Evolutionary conservation across 2,113 vertebrate genomes (phyloP), one percentile per base, ranked within the genome.

Genomic region (Sciurus niger): DNA sequence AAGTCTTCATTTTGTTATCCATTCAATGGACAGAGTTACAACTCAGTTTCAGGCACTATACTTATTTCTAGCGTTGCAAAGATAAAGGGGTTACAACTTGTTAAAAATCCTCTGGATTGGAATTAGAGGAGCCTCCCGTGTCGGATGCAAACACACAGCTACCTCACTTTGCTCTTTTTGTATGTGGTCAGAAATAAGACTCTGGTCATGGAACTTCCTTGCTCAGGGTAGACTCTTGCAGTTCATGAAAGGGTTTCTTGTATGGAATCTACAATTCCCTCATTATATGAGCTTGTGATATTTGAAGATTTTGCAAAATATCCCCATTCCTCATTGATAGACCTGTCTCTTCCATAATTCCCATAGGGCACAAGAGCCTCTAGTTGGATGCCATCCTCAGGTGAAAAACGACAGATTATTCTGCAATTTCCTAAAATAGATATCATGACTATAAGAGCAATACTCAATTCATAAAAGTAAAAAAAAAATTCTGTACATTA

Each of bases 301-400:
- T 70, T 93, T 76, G 48, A 96, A 48, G 46, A 73, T 48, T 94
- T 77, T 82, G 24, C 8, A 90, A 77, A 94, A 76, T 51, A 95
- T 6, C 12, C 30, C 18, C 18, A 46, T 70, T 89, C 24, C 37
- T 86, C 14, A 34, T 86, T 78, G 48, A 63, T 17, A 67, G 9
- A 92, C 4, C 34, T n/a, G 60, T 6, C 12, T 58, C 53, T 79
- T 55, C 8, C 11, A 94, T 28, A 28, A 40, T 80, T 22, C 76
- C 73, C 48, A 55, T 12, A 48, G 14, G 30, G 60, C 16, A 28
- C 20, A 58, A 24, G 17, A 46, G 7, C 1, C 8, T 70, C 77
- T 58, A 22, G 22, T 12, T 87, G 48, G 7, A 32, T 43, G 17
- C 46, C 22, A 78, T 30, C 12, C 12, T 85, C 89, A 22, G 34